phyloP scores from a whole-genome alignment of 2,888 invertebrate genomes.

The Ariolimax columbianus region DNA sequence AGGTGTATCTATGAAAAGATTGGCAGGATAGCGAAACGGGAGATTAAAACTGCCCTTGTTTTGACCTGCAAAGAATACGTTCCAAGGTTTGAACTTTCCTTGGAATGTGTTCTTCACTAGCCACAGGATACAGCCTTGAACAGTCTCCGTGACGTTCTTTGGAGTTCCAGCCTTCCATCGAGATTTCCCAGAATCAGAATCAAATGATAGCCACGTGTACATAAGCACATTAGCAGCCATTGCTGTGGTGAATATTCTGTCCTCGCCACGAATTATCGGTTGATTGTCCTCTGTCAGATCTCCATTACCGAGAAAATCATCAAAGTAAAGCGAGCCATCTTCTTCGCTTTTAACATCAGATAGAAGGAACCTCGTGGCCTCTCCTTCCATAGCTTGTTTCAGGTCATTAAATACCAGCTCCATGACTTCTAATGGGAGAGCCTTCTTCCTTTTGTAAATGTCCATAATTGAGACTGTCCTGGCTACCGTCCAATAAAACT shows the following conservation, averaged over 20 bases:
- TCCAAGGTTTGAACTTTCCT: not conserved
- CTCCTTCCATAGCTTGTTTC: not conserved
- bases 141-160: not conserved
- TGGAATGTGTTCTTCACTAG: not conserved
- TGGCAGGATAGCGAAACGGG: not conserved
- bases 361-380: not conserved
- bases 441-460: not conserved
- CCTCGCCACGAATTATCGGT: constrained; percentile 14
- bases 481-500: constrained; percentile 7
- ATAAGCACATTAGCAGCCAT: constrained; percentile 31
- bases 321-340: not conserved
- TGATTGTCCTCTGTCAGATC: not conserved
- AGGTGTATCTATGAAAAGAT: not conserved
- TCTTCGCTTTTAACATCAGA: not conserved
- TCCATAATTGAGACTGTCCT: constrained; percentile 14
- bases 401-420: not conserved
- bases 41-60: not conserved
- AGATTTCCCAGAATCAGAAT: not conserved
- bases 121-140: not conserved
- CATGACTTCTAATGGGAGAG: not conserved
- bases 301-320: constrained; percentile 1
- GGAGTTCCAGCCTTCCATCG: not conserved
- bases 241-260: constrained; percentile 35
- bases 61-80: not conserved
- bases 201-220: constrained; percentile 1